A percentile compares a stretch with the other conserved stretches of the same genome.
These are phyloP conservation scores for Agonopterix subpropinquella DNA, from an alignment of 2,888 invertebrate genomes.

Conservation along the genomic window DNA sequence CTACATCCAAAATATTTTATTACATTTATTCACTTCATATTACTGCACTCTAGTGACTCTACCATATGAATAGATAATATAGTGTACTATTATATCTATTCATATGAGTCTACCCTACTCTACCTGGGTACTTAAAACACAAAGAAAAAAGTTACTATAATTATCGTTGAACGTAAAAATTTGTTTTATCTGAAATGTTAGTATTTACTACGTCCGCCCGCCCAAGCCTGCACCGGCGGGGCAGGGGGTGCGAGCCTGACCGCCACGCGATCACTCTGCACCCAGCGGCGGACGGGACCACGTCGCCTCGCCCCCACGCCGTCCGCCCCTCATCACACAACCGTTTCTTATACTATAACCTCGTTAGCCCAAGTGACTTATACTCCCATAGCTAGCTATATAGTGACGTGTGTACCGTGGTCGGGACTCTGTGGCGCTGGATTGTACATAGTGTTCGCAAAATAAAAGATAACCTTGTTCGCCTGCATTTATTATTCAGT, in stretches of 20 bases:
- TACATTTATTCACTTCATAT: no score
- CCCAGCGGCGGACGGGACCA: slow-evolving; percentile 50
- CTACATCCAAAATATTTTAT: no score
- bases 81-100: background rate
- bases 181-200: slow-evolving; percentile 30
- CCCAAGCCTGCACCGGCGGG: slow-evolving; percentile 39
- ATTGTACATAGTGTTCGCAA: slow-evolving; percentile 31
- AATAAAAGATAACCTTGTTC: slow-evolving; percentile 51
- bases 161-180: background rate
- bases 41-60: no score
- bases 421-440: slow-evolving; percentile 25
- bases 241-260: slow-evolving; percentile 25
- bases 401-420: slow-evolving; percentile 25
- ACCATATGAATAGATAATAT: background rate
- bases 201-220: slow-evolving; percentile 38
- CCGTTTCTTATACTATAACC: slow-evolving; percentile 49
- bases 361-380: slow-evolving; percentile 55
- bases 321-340: slow-evolving; percentile 27
- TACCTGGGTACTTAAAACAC: background rate
- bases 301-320: slow-evolving; percentile 36
- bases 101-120: background rate
- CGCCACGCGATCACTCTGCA: slow-evolving; percentile 66
- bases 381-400: slow-evolving; percentile 23
- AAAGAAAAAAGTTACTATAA: background rate
- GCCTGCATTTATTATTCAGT: slow-evolving; percentile 70